Evolutionary conservation across 1,140 invertebrate species (phyloP), one percentile per base, ranked within the genome.

Genomic region (Whitmania pigra): DNA sequence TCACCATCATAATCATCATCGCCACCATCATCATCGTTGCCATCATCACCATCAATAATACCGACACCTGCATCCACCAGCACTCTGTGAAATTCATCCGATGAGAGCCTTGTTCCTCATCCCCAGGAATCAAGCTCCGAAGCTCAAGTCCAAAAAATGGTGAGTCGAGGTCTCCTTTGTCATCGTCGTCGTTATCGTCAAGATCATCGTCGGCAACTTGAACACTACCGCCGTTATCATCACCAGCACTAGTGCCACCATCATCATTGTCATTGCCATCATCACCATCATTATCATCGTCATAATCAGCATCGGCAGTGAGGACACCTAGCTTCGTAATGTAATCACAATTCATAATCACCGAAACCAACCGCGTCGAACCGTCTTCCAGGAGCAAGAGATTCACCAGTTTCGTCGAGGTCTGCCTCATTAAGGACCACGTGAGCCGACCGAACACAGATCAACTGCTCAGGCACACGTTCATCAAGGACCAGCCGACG

Each of bases 71-170:
- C 43, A 49, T 49, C 43, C 43, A 17, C 40, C 78, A 84, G 83
- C 86, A 36, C 78, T 86, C 49, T 87, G 86, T 86, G 97, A 99
- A 86, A 88, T 99, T 81, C 97, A 99, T 87, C 97, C 97, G 53
- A 99, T 99, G 96, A 87, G 97, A 81, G 90, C 95, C 74, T 86
- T 99, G 67, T 99, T 99, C 84, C 87, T 99, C 73, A 99, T 99
- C 83, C 96, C 96, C 73, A 87, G 96, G 80, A 98, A 98, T 85
- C 89, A 92, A 74, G 94, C 96, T 31, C 96, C 97, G 36, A 86
- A 94, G 78, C 87, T 99, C 75, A 97, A 97, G 82, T 94, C 92
- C 49, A 97, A 96, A 83, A 98, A 98, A 82, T 99, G 96, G 96
- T 91, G 71, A 75, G 67, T 63, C 22, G 25, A 2, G 2, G 2